A percentile compares a stretch with the other conserved stretches of the same genome.
Evolutionary conservation across 2,797 vertebrate species (phyloP).

Genomic region (Melanotaenia pygmaea): DNA sequence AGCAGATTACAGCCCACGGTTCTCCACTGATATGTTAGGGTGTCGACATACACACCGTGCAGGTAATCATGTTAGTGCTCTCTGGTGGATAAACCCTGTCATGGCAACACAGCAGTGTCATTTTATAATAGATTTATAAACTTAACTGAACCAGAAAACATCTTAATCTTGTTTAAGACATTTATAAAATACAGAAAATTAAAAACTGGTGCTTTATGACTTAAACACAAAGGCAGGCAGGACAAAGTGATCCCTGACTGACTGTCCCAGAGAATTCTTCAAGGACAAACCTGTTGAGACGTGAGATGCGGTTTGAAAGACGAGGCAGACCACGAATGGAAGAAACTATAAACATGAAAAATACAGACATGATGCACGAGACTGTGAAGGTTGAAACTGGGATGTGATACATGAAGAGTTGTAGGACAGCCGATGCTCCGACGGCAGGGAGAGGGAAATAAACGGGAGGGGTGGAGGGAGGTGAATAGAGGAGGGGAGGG

Average conservation of each 20-base stretch:
- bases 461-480: conserved; percentile 56
- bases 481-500: conserved; percentile 49
- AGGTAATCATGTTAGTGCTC: conserved; percentile 21
- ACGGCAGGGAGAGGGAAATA: conserved; percentile 57
- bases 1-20: not conserved
- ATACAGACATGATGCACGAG: conserved; percentile 18
- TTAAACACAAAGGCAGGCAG: conserved; percentile 9
- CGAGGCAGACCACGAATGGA: conserved; percentile 2
- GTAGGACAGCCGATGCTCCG: conserved; percentile 43
- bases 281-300: conserved; percentile 77
- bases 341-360: not conserved
- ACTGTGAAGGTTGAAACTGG: conserved; percentile 25
- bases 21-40: not conserved
- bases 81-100: conserved; percentile 25
- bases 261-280: conserved; percentile 59
- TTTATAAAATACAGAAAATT: not conserved
- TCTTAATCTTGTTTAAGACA: not conserved
- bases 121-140: not conserved
- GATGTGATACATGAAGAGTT: conserved; percentile 54
- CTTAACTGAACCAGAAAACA: not conserved
- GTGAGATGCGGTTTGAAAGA: conserved; percentile 30
- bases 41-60: not conserved
- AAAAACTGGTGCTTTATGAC: not conserved
- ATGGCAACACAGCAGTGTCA: not conserved
- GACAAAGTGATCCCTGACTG: conserved; percentile 17